Base-by-base conservation (phyloP, 2,888 invertebrate genomes). In the Tipula helvola region DNA sequence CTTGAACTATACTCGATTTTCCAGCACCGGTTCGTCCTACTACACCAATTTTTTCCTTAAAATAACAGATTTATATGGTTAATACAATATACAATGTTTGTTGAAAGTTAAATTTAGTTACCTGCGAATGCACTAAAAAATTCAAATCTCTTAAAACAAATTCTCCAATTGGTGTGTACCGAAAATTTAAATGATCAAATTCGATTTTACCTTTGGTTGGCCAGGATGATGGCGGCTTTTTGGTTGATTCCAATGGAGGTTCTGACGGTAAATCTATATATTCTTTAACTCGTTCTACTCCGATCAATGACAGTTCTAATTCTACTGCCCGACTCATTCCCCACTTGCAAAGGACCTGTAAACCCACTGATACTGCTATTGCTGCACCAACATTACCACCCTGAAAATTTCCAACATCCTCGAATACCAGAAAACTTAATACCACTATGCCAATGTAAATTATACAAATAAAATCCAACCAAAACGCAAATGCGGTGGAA, bases 401-500 rank as follows among this genome's bases (percentile, higher is more conserved):
- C 2, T 92, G 90, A 0, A 91, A 91, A 5, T 92, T 93, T 91
- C 91, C 88, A 87, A 93, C 41, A 85, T 85, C 41, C 16, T 41
- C 93, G 28, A 96, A 91, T 1, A 96, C 90, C 39, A 98, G 93
- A 90, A 97, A 97, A 89, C 96, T 96, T 89, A 97, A 93, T 0
- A 97, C 96, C 0, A 98, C 98, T 71, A 96, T 91, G 0, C 94
- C 94, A 88, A 99, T 96, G 91, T 98, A 99, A 1, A 96, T 88
- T 0, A 97, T 94, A 89, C 98, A 98, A 86, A 98, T 93, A 87
- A 97, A 92, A 90, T 99, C 99, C 89, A 99, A 92, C 94, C 97
- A 97, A 89, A 98, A 95, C 0, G 98, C 98, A 90, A 99, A 97
- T 89, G 98, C 98, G 87, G 98, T 94, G 0, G 97, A 96, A 39